These are phyloP conservation scores for Craseonycteris thonglongyai DNA, from an alignment of 2,113 vertebrate species.

Conservation along the genomic window DNA sequence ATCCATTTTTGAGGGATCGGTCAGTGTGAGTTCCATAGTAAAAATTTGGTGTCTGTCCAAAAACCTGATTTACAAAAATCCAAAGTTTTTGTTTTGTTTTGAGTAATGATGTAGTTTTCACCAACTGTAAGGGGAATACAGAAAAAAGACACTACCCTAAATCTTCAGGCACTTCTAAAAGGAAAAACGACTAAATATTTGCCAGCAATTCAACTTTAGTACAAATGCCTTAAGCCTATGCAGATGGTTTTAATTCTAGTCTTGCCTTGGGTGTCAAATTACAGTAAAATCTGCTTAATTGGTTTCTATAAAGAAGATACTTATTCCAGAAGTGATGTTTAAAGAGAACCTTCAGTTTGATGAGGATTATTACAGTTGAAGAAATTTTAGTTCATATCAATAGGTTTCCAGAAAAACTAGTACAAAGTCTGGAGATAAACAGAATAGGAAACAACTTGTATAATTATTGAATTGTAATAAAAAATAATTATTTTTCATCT, in stretches of 20 bases:
- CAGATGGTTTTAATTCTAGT: not conserved
- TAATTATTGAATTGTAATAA: not conserved
- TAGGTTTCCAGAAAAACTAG: not conserved
- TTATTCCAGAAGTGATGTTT: not conserved
- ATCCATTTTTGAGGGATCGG: not conserved
- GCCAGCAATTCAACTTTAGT: not conserved
- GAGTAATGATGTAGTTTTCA: not conserved
- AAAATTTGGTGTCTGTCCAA: not conserved
- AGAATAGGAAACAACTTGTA: not conserved
- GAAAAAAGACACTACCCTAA: not conserved
- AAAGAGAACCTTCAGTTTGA: not conserved
- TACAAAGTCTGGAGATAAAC: not conserved
- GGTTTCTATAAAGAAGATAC: not conserved
- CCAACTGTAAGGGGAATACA: not conserved
- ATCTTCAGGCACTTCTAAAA: not conserved
- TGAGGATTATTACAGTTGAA: not conserved
- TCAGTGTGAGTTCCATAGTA: not conserved
- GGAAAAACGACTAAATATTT: not conserved
- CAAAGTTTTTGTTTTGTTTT: not conserved
- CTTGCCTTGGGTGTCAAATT: not conserved
- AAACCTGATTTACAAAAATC: not conserved
- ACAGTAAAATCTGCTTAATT: not conserved
- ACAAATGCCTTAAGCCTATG: not conserved
- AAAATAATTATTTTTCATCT: not conserved
- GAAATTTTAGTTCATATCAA: slow-evolving; percentile 8